These are phyloP conservation scores for Hafferia zeledoni DNA, from an alignment of 2,797 vertebrate genomes.

Conservation along the genomic window DNA sequence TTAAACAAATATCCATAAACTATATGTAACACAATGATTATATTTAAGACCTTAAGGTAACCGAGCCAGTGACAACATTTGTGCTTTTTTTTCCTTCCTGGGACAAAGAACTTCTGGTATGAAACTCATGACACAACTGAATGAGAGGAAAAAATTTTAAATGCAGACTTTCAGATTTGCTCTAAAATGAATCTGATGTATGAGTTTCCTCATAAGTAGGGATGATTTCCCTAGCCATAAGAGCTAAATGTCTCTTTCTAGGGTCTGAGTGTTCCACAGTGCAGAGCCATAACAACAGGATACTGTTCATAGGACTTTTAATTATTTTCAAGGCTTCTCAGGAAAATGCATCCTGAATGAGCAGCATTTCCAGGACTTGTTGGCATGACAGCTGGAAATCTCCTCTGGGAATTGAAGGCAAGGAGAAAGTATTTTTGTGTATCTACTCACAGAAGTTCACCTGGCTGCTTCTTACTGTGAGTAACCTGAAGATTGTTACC, in stretches of 20 bases:
- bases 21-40: neutral
- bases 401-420: neutral
- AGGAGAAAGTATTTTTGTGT: neutral
- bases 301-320: neutral
- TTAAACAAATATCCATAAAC: neutral
- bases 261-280: neutral
- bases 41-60: neutral
- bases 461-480: neutral
- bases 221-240: neutral
- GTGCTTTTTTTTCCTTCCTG: neutral
- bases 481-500: neutral
- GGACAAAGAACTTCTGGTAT: neutral
- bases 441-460: neutral
- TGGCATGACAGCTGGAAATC: neutral
- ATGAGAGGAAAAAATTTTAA: neutral
- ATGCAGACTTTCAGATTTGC: neutral
- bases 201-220: neutral
- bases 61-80: neutral
- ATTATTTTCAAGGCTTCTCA: neutral
- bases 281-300: neutral
- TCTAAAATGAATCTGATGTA: neutral
- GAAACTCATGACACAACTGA: neutral
- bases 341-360: neutral
- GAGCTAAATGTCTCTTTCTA: neutral
- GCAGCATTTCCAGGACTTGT: neutral